Base-by-base conservation (phyloP, 2,888 invertebrate genomes). In the Athrips mouffetella region DNA sequence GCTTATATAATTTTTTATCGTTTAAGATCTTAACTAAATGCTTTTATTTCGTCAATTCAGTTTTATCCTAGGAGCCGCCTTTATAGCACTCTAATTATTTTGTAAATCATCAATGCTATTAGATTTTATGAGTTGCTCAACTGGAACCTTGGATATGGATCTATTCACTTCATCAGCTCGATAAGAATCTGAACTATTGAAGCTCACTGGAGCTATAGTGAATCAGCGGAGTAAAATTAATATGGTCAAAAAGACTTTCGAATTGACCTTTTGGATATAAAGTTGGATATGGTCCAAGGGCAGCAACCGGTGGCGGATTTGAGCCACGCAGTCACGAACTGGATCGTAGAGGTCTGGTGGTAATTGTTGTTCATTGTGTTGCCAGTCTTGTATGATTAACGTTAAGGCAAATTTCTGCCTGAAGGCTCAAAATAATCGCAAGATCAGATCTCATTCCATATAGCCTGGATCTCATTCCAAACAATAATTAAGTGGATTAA, bases 241-340 rank as follows among this genome's bases (percentile, higher is more conserved):
- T 59, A 60, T 59, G 52, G 47, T 53, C 58, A 60, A 52, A 51
- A 59, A 64, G 57, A 75, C 79, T 80, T 81, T 80, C 79, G 70
- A 80, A 74, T 72, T 85, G 86, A 86, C 86, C 86, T 87, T 86
- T 82, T 65, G 57, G 50, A 50, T 59, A 65, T 76, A 75, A 80
- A 80, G 70, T 67, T 82, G 69, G 70, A 83, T 75, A 82, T 84
- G 80, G 85, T 73, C 80, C 86, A 87, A 86, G 86, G 86, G 74
- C 76, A 72, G 66, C 76, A 61, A 69, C 73, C 62, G 65, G 66
- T 79, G 70, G 77, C 80, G 79, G 82, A 80, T 77, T 81, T 75
- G 60, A 77, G 76, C 82, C 83, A 81, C 76, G 78, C 65, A 75
- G 83, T 87, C 87, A 87, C 87, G 85, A 84, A 65, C 69, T 67